Evolutionary conservation across 1,140 invertebrate species (phyloP).

Genomic region (Apis dorsata): DNA sequence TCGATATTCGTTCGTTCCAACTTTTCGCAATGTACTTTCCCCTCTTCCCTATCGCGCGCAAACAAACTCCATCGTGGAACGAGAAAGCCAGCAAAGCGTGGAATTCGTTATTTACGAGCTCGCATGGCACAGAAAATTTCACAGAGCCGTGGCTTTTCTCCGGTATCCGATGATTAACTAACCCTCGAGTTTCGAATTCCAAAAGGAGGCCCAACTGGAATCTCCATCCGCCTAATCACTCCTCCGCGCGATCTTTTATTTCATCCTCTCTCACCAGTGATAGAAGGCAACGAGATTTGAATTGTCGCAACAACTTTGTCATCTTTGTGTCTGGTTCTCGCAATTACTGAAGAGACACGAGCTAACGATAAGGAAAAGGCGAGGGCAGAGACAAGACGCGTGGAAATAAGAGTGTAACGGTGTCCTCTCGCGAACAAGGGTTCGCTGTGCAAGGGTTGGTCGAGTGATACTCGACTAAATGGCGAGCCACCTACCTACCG

Average conservation of each 20-base stretch:
- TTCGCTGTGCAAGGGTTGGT: not conserved
- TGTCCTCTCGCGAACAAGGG: not conserved
- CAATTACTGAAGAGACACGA: not conserved
- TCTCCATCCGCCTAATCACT: not conserved
- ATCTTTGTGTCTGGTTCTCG: not conserved
- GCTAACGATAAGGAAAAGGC: not conserved
- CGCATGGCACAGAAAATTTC: constrained; percentile 1
- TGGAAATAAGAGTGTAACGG: not conserved
- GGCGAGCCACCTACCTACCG: not conserved
- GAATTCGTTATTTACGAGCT: constrained; percentile 18
- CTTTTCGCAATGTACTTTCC: too few species aligned
- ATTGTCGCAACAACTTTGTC: constrained; percentile 17
- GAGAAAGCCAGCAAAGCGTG: not conserved
- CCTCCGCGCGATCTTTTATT: not conserved
- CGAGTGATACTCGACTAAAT: not conserved
- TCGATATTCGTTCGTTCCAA: not conserved
- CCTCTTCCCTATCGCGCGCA: not conserved
- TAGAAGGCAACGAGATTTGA: not conserved
- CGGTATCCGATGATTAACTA: constrained; percentile 16
- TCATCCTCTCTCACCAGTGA: not conserved
- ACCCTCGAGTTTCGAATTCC: constrained; percentile 1
- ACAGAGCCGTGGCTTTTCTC: constrained; percentile 1
- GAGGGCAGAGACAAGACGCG: not conserved
- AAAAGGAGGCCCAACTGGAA: constrained; percentile 4
- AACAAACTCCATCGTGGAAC: not conserved